Evolutionary conservation across 2,888 invertebrate genomes (phyloP), one percentile per base, ranked within the genome.

Genomic region (Erebia aethiops): DNA sequence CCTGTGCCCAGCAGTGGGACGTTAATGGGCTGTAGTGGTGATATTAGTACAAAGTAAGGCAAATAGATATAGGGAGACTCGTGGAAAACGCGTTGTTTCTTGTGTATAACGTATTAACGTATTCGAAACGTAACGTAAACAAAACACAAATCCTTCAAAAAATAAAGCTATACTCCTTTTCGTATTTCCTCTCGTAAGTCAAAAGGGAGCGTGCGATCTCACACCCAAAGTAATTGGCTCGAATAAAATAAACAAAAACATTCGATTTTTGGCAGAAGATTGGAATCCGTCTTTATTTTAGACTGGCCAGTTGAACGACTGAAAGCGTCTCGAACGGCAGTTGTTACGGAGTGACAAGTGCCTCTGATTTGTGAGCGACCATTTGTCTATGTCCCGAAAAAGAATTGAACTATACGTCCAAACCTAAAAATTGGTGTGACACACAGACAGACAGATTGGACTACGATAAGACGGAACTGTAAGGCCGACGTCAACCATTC

Each of bases 251-350:
- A 82, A 84, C 80, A 83, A 82, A 81, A 83, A 81, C 81, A 79
- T 76, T 74, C 73, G 75, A 77, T 76, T 81, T 82, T 84, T 84
- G 84, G 84, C 84, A 84, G 81, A 77, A 77, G 80, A 74, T 77
- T 68, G 83, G 82, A 84, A 82, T 84, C 77, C 77, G 74, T 79
- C 80, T 83, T 83, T 83, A 84, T 83, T 84, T 83, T 80, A 69
- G 81, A 79, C 74, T 76, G 64, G 73, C 72, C 58, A 77, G 78
- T 75, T 76, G 77, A 76, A 73, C 75, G 77, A 74, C 75, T 74
- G 72, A 71, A 70, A 73, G 63, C 74, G 76, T 67, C 65, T 74
- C 71, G 64, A 76, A 72, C 75, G 74, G 62, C 65, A 70, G 72
- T 69, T 71, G 68, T 71, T 75, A 74, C 70, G 57, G 66, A 72